Evolutionary conservation across 1,140 invertebrate species (phyloP).

Genomic region (Stegodyphus mimosarum): DNA sequence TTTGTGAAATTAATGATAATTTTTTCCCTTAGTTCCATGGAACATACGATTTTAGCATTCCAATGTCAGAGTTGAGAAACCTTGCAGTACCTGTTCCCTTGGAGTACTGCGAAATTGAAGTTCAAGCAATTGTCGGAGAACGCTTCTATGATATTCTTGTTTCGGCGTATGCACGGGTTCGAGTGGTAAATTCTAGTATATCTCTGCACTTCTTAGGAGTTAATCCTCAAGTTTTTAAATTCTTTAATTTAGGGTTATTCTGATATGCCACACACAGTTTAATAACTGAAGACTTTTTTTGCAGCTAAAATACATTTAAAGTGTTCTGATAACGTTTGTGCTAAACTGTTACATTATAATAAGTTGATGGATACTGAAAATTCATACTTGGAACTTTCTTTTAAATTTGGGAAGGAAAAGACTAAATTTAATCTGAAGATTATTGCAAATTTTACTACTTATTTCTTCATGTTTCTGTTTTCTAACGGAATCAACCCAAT

Average conservation of each 20-base stretch:
- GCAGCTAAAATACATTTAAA: background rate
- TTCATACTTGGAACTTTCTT: too few species aligned
- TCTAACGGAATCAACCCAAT: too few species aligned
- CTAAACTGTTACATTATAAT: too few species aligned
- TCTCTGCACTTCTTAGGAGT: conserved; percentile 72
- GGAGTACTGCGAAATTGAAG: conserved; percentile 63
- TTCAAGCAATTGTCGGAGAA: conserved; percentile 67
- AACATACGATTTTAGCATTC: conserved; percentile 63
- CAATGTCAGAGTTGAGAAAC: conserved; percentile 60
- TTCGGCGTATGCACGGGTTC: conserved; percentile 70
- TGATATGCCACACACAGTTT: background rate
- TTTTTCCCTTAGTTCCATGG: conserved; percentile 63
- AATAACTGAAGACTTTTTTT: background rate
- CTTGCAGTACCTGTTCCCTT: conserved; percentile 56
- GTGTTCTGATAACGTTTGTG: too few species aligned
- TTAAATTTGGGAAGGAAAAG: too few species aligned
- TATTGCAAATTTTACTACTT: too few species aligned
- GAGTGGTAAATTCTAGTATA: conserved; percentile 70
- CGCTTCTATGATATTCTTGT: conserved; percentile 65
- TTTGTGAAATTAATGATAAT: conserved; percentile 1
- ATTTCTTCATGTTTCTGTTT: too few species aligned
- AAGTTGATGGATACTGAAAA: too few species aligned
- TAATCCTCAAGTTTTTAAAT: conserved; percentile 71
- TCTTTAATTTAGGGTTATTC: background rate
- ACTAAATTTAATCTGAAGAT: too few species aligned